Evolutionary conservation across 2,797 vertebrate genomes (phyloP).

Genomic region (Crocidura indochinensis): DNA sequence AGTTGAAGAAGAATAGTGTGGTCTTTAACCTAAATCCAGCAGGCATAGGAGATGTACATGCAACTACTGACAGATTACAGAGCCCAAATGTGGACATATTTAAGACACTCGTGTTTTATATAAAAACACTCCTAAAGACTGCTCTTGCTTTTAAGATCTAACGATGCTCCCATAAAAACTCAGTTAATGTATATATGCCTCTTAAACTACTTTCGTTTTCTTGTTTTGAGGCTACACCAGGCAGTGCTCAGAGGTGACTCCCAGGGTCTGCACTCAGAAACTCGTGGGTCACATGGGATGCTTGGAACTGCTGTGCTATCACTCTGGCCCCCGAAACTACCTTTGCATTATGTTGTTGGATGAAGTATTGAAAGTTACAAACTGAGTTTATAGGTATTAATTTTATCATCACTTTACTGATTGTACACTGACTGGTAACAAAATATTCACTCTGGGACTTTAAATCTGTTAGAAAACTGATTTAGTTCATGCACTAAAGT

Average conservation of each 20-base stretch:
- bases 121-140: slow-evolving; percentile 44
- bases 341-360: slow-evolving; percentile 39
- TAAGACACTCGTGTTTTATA: slow-evolving; percentile 47
- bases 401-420: slow-evolving; percentile 62
- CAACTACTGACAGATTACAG: slow-evolving; percentile 20
- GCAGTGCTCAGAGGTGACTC: too few relatives aligned
- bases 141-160: slow-evolving; percentile 39
- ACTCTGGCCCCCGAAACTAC: slow-evolving; percentile 46
- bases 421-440: slow-evolving; percentile 26
- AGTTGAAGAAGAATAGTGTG: slow-evolving; percentile 55
- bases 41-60: not conserved
- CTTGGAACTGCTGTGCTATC: too few relatives aligned
- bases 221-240: too few relatives aligned
- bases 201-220: slow-evolving; percentile 10
- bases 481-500: too few relatives aligned
- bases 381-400: slow-evolving; percentile 28
- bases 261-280: too few relatives aligned
- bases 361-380: slow-evolving; percentile 59
- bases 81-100: slow-evolving; percentile 49
- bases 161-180: slow-evolving; percentile 36
- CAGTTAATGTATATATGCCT: slow-evolving; percentile 39
- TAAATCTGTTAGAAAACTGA: slow-evolving; percentile 59
- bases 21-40: slow-evolving; percentile 50
- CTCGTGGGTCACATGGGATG: too few relatives aligned
- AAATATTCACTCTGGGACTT: slow-evolving; percentile 22